These are phyloP conservation scores for Thaleichthys pacificus DNA, from an alignment of 2,797 vertebrate species.

Conservation along the genomic window DNA sequence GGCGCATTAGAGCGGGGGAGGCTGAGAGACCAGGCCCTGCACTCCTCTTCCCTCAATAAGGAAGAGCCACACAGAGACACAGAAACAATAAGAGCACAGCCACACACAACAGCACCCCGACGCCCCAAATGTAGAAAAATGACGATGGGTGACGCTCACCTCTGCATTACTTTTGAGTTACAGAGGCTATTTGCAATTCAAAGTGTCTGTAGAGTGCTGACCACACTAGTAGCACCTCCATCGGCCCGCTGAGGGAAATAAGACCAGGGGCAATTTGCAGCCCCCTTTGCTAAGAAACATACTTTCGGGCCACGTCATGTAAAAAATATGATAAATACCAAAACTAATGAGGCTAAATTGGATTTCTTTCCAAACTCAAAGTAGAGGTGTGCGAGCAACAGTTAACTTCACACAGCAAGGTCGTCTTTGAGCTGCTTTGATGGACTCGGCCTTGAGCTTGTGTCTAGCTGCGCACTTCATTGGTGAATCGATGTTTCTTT, in stretches of 20 bases:
- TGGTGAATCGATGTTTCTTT: conserved; percentile 60
- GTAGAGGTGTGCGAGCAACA: conserved; percentile 46
- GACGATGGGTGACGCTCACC: conserved; percentile 72
- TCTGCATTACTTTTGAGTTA: conserved; percentile 81
- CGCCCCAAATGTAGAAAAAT: conserved; percentile 80
- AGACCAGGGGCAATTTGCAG: conserved; percentile 72
- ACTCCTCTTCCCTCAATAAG: conserved; percentile 69
- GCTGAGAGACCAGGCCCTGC: conserved; percentile 62
- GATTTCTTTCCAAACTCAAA: conserved; percentile 64
- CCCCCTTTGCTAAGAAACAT: conserved; percentile 64
- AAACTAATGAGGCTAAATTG: conserved; percentile 74
- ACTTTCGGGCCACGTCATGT: conserved; percentile 75
- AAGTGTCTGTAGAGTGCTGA: conserved; percentile 79
- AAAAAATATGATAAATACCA: conserved; percentile 77
- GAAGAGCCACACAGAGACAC: conserved; percentile 64
- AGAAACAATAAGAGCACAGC: conserved; percentile 77
- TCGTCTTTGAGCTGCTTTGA: conserved; percentile 55
- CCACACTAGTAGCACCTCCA: conserved; percentile 74
- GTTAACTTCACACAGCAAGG: conserved; percentile 64
- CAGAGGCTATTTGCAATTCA: conserved; percentile 78
- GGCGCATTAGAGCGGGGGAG: conserved; percentile 61
- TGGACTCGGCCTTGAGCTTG: conserved; percentile 59
- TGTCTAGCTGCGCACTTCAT: conserved; percentile 50
- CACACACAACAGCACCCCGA: conserved; percentile 66
- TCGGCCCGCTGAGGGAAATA: conserved; percentile 74